Conservation (phyloP, 2,797 vertebrate species). For the Onychomys torridus region DNA sequence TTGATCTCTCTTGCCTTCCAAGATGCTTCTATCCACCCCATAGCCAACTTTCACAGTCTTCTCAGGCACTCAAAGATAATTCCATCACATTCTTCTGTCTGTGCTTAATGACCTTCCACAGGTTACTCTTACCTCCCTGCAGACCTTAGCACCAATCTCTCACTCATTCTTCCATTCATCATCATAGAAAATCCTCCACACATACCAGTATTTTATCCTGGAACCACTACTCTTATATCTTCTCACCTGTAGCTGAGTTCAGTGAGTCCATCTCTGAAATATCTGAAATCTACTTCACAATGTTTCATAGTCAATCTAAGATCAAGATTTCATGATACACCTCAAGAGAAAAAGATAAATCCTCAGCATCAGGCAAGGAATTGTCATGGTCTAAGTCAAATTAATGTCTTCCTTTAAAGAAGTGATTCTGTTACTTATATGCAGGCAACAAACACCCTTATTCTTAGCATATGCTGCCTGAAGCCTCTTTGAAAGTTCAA, state of each 20-base stretch:
- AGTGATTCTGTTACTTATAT: background rate
- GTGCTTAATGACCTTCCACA: background rate
- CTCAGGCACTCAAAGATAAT: background rate
- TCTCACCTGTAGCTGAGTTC: background rate
- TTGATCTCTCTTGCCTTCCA: background rate
- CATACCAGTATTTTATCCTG: background rate
- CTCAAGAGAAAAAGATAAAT: background rate
- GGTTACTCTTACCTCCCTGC: background rate
- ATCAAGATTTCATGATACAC: background rate
- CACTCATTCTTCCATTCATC: background rate
- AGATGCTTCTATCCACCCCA: background rate
- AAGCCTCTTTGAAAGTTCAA: background rate
- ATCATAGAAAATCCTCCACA: background rate
- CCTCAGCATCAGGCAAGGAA: background rate
- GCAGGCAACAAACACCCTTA: background rate
- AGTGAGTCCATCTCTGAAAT: background rate
- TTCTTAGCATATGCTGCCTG: background rate
- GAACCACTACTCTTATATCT: background rate
- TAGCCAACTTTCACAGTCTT: background rate
- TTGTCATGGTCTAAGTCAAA: background rate
- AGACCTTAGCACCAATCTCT: background rate
- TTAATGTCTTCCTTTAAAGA: background rate
- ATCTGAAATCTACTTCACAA: background rate
- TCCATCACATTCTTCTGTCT: background rate
- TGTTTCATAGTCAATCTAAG: background rate